Evolutionary conservation across 2,888 invertebrate genomes (phyloP).

Genomic region (Poecilus cupreus): DNA sequence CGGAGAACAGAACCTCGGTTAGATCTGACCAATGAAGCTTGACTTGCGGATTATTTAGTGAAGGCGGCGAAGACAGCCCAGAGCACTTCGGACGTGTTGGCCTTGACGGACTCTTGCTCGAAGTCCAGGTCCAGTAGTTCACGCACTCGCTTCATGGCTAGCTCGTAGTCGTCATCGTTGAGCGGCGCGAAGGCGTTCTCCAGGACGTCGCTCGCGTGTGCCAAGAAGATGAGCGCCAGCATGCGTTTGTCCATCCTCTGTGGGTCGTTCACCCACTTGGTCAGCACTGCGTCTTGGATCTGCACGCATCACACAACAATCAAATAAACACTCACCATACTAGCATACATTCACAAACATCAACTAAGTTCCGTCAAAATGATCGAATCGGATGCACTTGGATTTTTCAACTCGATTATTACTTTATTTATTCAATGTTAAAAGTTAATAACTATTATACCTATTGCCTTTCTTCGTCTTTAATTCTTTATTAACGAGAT

Average conservation of each 20-base stretch:
- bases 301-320: not conserved
- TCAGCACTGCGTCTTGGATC: constrained; percentile 93
- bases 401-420: no score
- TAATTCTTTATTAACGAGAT: no score
- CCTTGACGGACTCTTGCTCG: constrained; percentile 95
- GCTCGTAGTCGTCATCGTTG: constrained; percentile 97
- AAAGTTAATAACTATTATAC: no score
- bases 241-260: constrained; percentile 98
- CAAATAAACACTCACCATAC: no score
- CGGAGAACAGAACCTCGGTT: not conserved
- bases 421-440: no score
- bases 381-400: no score
- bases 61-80: constrained; percentile 99
- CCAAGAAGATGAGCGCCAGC: constrained; percentile 93
- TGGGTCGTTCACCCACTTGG: constrained; percentile 97
- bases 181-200: constrained; percentile 99
- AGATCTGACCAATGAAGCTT: not conserved
- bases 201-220: constrained; percentile 98
- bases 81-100: constrained; percentile 93
- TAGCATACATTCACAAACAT: no score
- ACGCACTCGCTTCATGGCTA: constrained; percentile 97
- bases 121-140: constrained; percentile 97
- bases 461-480: no score
- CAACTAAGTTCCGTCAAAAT: no score
- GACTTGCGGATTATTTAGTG: constrained; percentile 63